Evolutionary conservation across 2,888 invertebrate genomes (phyloP).

Genomic region (Hyles lineata): DNA sequence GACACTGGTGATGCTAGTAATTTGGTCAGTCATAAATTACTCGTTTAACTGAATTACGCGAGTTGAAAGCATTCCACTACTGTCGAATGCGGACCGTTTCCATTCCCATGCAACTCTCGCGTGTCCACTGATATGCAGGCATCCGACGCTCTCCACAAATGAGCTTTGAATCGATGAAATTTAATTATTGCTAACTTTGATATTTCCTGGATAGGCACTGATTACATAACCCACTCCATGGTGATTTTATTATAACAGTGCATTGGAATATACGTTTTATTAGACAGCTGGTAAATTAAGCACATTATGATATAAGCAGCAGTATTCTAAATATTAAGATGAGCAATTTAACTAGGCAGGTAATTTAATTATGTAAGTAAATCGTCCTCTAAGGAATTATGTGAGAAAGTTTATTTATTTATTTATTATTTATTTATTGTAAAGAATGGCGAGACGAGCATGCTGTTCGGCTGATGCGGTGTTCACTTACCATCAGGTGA

Average conservation of each 20-base stretch:
- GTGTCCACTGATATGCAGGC: conserved; percentile 66
- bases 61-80: conserved; percentile 79
- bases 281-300: background rate
- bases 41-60: conserved; percentile 84
- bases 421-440: too few species aligned
- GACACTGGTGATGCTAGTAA: conserved; percentile 76
- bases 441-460: too few species aligned
- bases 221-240: background rate
- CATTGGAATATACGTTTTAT: background rate
- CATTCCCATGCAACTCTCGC: conserved; percentile 62
- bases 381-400: too few species aligned
- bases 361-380: too few species aligned
- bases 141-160: conserved; percentile 70
- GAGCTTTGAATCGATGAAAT: conserved; percentile 70
- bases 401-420: too few species aligned
- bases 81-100: conserved; percentile 68
- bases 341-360: too few species aligned
- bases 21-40: conserved; percentile 82
- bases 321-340: too few species aligned
- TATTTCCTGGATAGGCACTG: background rate
- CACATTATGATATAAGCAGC: too few species aligned
- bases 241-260: background rate
- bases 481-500: too few species aligned
- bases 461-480: too few species aligned
- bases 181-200: conserved; percentile 57